phyloP scores from a whole-genome alignment of 2,113 vertebrate genomes.

The Colossoma macropomum region DNA sequence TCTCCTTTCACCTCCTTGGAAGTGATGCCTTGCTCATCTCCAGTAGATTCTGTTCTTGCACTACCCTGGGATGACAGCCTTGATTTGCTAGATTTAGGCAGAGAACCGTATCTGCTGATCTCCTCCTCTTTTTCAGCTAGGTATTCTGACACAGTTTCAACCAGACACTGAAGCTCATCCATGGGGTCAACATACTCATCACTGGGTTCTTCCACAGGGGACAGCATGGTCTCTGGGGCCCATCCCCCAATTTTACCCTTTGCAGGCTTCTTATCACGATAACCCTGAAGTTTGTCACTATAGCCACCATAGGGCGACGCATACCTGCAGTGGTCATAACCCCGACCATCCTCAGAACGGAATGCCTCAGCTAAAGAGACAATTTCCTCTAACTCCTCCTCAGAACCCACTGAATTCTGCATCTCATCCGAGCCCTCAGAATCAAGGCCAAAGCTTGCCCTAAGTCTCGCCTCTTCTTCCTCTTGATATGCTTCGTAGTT shows the following conservation, averaged over 20 bases:
- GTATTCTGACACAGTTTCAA: slow-evolving; percentile 96
- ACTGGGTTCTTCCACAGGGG: slow-evolving; percentile 82
- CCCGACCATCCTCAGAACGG: slow-evolving; percentile 49
- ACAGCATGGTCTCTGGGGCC: slow-evolving; percentile 74
- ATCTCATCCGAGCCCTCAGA: slow-evolving; percentile 81
- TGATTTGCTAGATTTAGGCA: slow-evolving; percentile 80
- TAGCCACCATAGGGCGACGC: slow-evolving; percentile 57
- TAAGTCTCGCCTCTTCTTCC: slow-evolving; percentile 54
- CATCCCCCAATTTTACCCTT: slow-evolving; percentile 69
- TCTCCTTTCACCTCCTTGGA: slow-evolving; percentile 64
- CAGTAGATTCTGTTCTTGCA: slow-evolving; percentile 67
- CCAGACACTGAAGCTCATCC: slow-evolving; percentile 93
- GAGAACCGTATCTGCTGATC: slow-evolving; percentile 87
- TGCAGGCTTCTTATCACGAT: slow-evolving; percentile 66
- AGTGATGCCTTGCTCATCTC: slow-evolving; percentile 66
- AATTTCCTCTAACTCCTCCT: slow-evolving; percentile 79
- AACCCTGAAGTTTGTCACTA: slow-evolving; percentile 62
- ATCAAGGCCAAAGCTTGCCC: slow-evolving; percentile 75
- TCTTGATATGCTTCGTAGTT: slow-evolving; percentile 75
- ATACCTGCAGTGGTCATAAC: slow-evolving; percentile 55
- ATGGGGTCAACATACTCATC: slow-evolving; percentile 88
- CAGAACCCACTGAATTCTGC: slow-evolving; percentile 71
- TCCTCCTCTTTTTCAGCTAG: slow-evolving; percentile 97
- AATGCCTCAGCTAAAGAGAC: slow-evolving; percentile 60
- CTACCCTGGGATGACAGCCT: slow-evolving; percentile 71